Evolutionary conservation across 1,140 invertebrate species (phyloP).

Genomic region (Leptinotarsa lineolata): DNA sequence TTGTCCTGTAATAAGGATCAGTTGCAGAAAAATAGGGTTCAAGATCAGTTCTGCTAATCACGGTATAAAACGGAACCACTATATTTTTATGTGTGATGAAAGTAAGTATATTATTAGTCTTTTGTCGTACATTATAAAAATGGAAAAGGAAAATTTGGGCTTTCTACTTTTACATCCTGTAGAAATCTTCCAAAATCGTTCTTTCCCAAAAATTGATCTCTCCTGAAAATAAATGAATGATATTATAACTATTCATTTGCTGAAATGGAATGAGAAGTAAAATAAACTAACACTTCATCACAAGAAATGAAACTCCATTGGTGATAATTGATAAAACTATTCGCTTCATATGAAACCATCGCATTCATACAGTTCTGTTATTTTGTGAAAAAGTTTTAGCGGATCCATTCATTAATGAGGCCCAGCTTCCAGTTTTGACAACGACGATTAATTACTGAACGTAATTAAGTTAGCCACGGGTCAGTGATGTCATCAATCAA

Average conservation of each 20-base stretch:
- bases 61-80: too few relatives aligned
- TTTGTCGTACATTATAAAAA: too few relatives aligned
- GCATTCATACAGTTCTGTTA: not conserved
- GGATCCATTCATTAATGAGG: constrained; percentile 1
- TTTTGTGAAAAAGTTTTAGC: not conserved
- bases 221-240: too few relatives aligned
- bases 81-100: too few relatives aligned
- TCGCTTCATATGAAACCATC: not conserved
- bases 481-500: constrained; percentile 29
- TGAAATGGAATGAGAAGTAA: not conserved
- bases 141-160: too few relatives aligned
- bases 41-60: too few relatives aligned
- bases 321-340: not conserved
- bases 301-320: not conserved
- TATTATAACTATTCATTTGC: not conserved
- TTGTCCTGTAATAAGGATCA: too few relatives aligned
- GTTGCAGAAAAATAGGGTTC: too few relatives aligned
- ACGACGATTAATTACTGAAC: constrained; percentile 21
- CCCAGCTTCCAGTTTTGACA: constrained; percentile 11
- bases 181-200: too few relatives aligned
- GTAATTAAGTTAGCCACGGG: constrained; percentile 27
- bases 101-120: too few relatives aligned
- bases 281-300: not conserved
- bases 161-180: too few relatives aligned
- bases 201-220: too few relatives aligned